Evolutionary conservation across 92 coral and sea anemone species (phyloP).

Genomic region (Nematostella vectensis): DNA sequence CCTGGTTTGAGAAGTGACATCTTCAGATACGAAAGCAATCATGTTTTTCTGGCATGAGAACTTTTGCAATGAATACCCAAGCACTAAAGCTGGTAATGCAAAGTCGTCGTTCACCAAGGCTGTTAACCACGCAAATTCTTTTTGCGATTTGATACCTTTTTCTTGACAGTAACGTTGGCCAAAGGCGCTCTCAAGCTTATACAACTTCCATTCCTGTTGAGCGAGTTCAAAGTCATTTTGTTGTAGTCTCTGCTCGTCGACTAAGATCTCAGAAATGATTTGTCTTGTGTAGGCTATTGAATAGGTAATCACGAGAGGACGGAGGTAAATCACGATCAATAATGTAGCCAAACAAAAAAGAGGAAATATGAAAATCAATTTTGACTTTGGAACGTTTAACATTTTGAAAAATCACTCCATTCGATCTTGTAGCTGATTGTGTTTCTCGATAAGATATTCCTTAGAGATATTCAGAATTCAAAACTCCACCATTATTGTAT

Average conservation of each 20-base stretch:
- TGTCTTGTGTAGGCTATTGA: constrained; percentile 19
- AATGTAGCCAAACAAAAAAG: too few relatives aligned
- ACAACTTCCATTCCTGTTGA: constrained; percentile 48
- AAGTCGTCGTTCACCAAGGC: constrained; percentile 67
- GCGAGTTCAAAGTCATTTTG: constrained; percentile 48
- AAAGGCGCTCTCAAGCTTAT: constrained; percentile 40
- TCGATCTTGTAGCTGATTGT: too few relatives aligned
- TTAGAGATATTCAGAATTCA: too few relatives aligned
- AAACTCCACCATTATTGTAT: too few relatives aligned
- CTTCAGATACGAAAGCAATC: constrained; percentile 68
- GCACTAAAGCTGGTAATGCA: constrained; percentile 52
- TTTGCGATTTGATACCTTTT: constrained; percentile 16
- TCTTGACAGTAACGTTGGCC: constrained; percentile 51
- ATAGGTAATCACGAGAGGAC: too few relatives aligned
- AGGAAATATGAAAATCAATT: too few relatives aligned
- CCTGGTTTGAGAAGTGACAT: constrained; percentile 45
- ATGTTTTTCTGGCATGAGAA: constrained; percentile 64
- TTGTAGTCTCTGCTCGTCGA: constrained; percentile 23
- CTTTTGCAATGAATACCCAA: constrained; percentile 47
- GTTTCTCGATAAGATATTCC: too few relatives aligned
- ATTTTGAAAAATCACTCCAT: too few relatives aligned
- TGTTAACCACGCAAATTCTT: constrained; percentile 59
- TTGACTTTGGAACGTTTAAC: too few relatives aligned
- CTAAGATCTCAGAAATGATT: constrained; percentile 21
- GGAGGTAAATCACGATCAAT: too few relatives aligned